Conservation (phyloP, 2,888 invertebrate genomes). For the Anodontia alba region DNA sequence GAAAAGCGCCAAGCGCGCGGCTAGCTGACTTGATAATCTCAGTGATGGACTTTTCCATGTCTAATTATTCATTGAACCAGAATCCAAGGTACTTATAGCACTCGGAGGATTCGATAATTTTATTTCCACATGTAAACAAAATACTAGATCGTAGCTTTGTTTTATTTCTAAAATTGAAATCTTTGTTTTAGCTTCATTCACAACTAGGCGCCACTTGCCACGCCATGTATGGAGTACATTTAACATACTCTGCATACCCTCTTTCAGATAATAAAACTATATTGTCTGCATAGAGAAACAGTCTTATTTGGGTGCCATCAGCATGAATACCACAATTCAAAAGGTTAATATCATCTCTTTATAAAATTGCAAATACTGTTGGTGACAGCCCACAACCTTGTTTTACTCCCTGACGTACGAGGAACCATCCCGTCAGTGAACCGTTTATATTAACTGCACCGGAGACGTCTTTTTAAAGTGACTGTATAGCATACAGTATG, state of each 20-base stretch:
- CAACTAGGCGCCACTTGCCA: constrained; percentile 19
- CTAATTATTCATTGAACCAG: background rate
- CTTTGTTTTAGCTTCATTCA: constrained; percentile 28
- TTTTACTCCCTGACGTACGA: background rate
- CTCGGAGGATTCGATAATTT: background rate
- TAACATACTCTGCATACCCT: constrained; percentile 14
- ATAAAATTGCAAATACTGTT: background rate
- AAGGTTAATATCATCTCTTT: background rate
- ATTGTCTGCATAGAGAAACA: background rate
- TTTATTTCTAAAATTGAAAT: constrained; percentile 2
- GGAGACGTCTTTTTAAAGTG: background rate
- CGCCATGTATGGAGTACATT: constrained; percentile 3
- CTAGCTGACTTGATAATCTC: background rate
- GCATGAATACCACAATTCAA: background rate
- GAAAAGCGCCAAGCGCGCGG: no score
- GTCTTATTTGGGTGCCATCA: background rate
- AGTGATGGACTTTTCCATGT: background rate
- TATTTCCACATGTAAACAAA: no score
- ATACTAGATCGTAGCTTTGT: background rate
- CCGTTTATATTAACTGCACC: background rate
- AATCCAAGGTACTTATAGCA: background rate
- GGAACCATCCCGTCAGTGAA: background rate
- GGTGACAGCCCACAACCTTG: background rate
- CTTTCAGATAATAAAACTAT: background rate
- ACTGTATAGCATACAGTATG: constrained; percentile 19